Base-by-base conservation (phyloP, 2,888 invertebrate genomes). In the Operophtera brumata region DNA sequence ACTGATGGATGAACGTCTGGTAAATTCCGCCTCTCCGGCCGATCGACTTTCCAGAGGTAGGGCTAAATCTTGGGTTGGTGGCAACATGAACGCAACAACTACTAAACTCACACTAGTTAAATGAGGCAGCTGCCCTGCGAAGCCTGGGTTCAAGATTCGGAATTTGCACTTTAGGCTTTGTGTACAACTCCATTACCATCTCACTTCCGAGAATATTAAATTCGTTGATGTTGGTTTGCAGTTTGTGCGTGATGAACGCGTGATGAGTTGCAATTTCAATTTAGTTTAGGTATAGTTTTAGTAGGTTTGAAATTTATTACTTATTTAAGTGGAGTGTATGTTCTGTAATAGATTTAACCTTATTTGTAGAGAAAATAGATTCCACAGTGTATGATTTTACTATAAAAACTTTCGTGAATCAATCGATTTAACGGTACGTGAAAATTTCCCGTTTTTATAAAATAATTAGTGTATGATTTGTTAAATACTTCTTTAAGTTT, bases 141-240 rank as follows among this genome's bases (percentile, higher is more conserved):
- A 12, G 12, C 4, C 51, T 43, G 35, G 25, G 39, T 14, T 35
- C 13, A 44, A 34, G 46, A 47, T 44, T 56, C 10, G 34, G 47
- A 47, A 56, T 56, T 56, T 51, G 43, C 47, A 51, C 47, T 47
- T 47, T 30, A 39, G 32, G 35, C 55, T 56, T 47, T 51, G 41
- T 51, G 25, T 51, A 45, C 26, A 13, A 12, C 44, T 45, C 41
- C 30, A 43, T 40, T 50, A 47, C 47, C 40, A 41, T 42, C 39
- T 42, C 49, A 37, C 36, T 44, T 39, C 13, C 10, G 51, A 39
- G 56, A 45, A 47, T 63, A 56, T 63, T 60, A 60, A 58, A 63
- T 59, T 59, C 54, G 46, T 37, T 44, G 32, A 40, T 45, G 12
- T 47, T 44, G 50, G 55, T 58, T 55, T 57, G 45, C 50, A 53